phyloP scores from a whole-genome alignment of 1,140 invertebrate genomes.

The Drosophila ohnishii region DNA sequence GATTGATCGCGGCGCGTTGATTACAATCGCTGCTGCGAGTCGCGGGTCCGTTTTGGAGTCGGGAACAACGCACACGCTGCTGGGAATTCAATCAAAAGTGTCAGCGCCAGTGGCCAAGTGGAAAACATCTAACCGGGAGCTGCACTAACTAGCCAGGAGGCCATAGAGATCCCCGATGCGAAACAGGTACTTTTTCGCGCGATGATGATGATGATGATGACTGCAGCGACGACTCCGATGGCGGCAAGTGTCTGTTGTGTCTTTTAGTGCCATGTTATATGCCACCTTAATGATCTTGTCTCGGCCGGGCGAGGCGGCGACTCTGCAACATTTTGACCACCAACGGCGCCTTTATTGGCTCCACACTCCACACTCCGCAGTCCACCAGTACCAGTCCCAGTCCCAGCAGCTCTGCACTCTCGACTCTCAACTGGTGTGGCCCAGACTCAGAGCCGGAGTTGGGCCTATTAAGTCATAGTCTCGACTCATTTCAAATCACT shows the following conservation, averaged over 20 bases:
- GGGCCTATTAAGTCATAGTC: constrained; percentile 82
- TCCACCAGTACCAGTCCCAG: constrained; percentile 11
- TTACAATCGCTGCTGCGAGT: constrained; percentile 61
- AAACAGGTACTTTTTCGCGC: constrained; percentile 75
- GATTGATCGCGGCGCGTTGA: constrained; percentile 77
- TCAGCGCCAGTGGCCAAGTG: constrained; percentile 59
- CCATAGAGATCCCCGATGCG: constrained; percentile 50
- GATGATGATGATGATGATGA: constrained; percentile 32
- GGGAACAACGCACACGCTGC: constrained; percentile 62
- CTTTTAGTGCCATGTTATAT: constrained; percentile 82
- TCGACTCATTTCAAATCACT: constrained; percentile 69
- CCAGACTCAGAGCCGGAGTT: constrained; percentile 44
- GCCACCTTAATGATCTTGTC: constrained; percentile 83
- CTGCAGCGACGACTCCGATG: constrained; percentile 18
- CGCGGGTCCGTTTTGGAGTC: constrained; percentile 21
- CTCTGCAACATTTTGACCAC: constrained; percentile 78
- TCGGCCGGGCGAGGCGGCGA: constrained; percentile 65
- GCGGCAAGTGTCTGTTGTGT: constrained; percentile 78
- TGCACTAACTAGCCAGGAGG: constrained; percentile 64
- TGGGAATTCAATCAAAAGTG: constrained; percentile 83
- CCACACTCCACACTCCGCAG: constrained; percentile 62
- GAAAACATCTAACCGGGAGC: constrained; percentile 63
- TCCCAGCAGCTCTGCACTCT: constrained; percentile 21
- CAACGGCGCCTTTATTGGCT: constrained; percentile 83
- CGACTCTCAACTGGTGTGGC: constrained; percentile 46